phyloP scores from a whole-genome alignment of 2,797 vertebrate genomes.

The Hozukius guyotensis region DNA sequence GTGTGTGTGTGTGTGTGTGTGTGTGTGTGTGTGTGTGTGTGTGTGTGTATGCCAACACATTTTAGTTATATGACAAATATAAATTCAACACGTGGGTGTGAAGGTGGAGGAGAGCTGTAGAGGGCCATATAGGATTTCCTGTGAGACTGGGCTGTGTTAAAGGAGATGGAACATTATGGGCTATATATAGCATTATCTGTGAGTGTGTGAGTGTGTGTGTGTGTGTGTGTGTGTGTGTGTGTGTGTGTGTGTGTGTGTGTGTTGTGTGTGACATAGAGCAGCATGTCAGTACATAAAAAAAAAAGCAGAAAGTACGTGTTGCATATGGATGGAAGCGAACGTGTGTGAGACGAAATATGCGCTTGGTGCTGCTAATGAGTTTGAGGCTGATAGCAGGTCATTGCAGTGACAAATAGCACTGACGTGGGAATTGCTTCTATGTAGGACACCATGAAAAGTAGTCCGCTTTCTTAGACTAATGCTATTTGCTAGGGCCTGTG shows the following conservation, averaged over 20 bases:
- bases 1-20: constrained; percentile 6
- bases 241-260: neutral
- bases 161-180: constrained; percentile 10
- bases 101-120: neutral
- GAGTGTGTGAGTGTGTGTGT: constrained; percentile 13
- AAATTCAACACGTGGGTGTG: neutral
- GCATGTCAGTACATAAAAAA: constrained; percentile 1
- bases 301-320: neutral
- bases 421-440: constrained; percentile 25
- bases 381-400: constrained; percentile 10
- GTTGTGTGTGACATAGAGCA: constrained; percentile 11
- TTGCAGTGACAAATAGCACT: constrained; percentile 38
- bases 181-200: constrained; percentile 40
- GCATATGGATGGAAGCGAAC: neutral
- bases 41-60: neutral
- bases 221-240: neutral
- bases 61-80: neutral
- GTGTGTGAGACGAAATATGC: neutral
- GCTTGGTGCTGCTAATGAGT: constrained; percentile 24
- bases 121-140: constrained; percentile 28
- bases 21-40: neutral
- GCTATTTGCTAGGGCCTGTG: neutral
- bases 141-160: constrained; percentile 17
- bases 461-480: constrained; percentile 1
- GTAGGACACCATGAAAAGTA: constrained; percentile 40